These are phyloP conservation scores for Amazona guildingii DNA, from an alignment of 2,113 vertebrate species.

Conservation along the genomic window DNA sequence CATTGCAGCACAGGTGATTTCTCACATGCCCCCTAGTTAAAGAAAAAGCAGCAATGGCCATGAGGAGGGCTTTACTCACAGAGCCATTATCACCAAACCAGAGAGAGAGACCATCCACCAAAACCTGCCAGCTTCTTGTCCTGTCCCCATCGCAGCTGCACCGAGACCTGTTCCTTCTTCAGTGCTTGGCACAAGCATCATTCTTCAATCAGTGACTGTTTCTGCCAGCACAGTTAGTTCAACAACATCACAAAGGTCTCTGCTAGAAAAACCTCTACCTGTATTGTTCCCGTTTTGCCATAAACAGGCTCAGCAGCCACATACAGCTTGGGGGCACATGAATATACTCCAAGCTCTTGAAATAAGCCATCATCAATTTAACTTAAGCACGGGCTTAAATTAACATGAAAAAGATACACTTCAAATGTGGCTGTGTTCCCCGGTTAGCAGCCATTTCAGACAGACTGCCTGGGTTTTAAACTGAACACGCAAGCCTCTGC, in stretches of 20 bases:
- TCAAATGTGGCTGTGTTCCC: fast-evolving
- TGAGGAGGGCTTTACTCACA: background rate
- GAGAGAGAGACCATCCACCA: background rate
- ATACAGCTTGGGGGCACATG: background rate
- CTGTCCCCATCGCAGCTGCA: fast-evolving
- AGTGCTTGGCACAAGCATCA: fast-evolving
- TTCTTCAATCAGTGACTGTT: fast-evolving
- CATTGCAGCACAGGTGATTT: background rate
- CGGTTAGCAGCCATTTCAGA: background rate
- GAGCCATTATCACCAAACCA: background rate
- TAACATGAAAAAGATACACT: background rate
- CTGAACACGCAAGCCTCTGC: fast-evolving
- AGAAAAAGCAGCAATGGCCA: background rate
- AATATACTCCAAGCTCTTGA: fast-evolving
- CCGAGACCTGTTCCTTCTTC: background rate
- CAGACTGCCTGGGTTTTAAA: background rate
- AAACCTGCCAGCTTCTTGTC: background rate
- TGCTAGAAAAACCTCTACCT: fast-evolving
- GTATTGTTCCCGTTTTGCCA: background rate
- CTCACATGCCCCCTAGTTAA: background rate
- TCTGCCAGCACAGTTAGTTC: background rate
- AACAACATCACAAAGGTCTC: background rate
- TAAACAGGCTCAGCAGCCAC: background rate
- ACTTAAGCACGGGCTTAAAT: background rate
- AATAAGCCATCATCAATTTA: background rate